A percentile compares a stretch with the other conserved stretches of the same genome.
These are phyloP conservation scores for Bucorvus abyssinicus DNA, from an alignment of 2,797 vertebrate genomes.

Conservation along the genomic window DNA sequence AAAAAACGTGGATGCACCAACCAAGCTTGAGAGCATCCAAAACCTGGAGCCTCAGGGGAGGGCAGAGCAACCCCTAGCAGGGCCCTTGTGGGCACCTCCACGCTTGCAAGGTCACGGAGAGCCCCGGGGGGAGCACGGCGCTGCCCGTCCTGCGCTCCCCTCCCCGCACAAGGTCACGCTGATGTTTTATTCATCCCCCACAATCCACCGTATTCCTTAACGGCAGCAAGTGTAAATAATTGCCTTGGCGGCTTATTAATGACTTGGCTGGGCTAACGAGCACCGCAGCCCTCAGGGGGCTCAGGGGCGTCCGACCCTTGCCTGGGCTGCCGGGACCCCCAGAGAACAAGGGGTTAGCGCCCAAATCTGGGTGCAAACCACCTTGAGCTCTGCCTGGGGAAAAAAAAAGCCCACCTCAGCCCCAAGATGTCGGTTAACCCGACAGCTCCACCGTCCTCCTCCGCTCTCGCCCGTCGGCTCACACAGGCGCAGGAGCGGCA, in stretches of 20 bases:
- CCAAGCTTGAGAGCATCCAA: no score
- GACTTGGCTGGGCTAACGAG: neutral
- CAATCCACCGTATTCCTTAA: neutral
- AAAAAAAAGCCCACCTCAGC: neutral
- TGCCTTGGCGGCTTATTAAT: neutral
- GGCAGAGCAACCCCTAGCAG: no score
- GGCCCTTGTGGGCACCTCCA: no score
- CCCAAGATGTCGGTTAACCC: neutral
- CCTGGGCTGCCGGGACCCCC: fast-evolving
- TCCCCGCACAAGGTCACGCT: neutral
- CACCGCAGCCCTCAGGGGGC: neutral
- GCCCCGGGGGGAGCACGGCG: no score
- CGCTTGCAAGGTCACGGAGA: no score
- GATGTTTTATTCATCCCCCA: neutral
- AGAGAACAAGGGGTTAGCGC: neutral
- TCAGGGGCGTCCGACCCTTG: neutral
- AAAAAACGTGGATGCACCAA: neutral
- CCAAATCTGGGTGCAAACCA: neutral
- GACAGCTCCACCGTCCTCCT: neutral
- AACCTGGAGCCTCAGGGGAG: no score
- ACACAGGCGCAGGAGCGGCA: fast-evolving
- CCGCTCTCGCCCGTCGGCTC: neutral
- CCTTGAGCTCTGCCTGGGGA: neutral
- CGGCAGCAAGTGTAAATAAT: neutral
- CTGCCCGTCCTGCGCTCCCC: neutral